Conservation (phyloP, 2,113 vertebrate species). For the Leiothrix lutea region DNA sequence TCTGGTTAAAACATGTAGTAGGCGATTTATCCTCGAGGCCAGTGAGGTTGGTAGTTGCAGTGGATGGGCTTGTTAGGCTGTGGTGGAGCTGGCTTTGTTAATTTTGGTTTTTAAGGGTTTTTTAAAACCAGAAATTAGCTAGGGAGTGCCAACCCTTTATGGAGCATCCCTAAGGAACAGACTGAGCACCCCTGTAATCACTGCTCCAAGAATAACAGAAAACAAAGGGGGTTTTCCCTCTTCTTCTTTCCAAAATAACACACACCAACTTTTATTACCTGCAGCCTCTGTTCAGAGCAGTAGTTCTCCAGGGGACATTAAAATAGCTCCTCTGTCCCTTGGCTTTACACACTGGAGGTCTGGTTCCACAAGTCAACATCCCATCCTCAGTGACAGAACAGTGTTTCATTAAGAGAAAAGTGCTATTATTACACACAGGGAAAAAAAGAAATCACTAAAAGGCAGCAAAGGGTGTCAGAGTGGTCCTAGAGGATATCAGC, state of each 20-base stretch:
- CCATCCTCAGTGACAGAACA: background rate
- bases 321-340: background rate
- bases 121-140: background rate
- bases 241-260: background rate
- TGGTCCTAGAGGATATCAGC: background rate
- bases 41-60: background rate
- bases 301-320: background rate
- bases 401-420: background rate
- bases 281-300: background rate
- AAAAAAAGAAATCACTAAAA: background rate
- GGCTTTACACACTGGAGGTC: background rate
- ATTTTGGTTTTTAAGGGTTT: background rate
- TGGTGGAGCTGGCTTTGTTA: background rate
- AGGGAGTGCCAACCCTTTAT: background rate
- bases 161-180: background rate
- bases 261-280: background rate
- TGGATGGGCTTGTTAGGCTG: background rate
- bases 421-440: rapidly evolving
- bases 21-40: background rate
- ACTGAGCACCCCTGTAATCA: background rate
- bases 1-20: background rate
- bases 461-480: background rate
- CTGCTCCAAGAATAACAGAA: background rate
- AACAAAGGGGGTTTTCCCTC: rapidly evolving
- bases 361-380: background rate